Evolutionary conservation across 1,140 invertebrate genomes (phyloP).

Genomic region (Trinorchestia longiramus): DNA sequence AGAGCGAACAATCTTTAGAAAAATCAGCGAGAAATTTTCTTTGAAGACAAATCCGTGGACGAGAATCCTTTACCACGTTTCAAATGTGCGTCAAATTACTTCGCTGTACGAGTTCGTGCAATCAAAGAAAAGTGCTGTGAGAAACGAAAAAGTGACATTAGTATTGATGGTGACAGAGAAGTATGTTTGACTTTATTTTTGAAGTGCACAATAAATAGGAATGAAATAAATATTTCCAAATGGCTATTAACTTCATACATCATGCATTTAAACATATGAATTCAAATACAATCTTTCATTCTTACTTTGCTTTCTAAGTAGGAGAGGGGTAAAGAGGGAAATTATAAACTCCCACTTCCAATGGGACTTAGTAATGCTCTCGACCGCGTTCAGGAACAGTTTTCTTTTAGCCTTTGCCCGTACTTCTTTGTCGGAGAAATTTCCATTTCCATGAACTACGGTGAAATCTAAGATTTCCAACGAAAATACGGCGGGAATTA

Average conservation of each 20-base stretch:
- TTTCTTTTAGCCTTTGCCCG: no score
- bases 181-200: not conserved
- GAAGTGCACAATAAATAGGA: not conserved
- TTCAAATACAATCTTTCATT: not conserved
- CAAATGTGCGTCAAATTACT: not conserved
- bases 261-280: not conserved
- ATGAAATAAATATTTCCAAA: not conserved
- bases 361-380: no score
- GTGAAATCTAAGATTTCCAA: not conserved
- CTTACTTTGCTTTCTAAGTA: not conserved
- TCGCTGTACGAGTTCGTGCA: not conserved
- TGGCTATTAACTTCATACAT: not conserved
- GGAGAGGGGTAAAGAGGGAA: not conserved
- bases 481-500: not conserved
- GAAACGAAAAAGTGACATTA: not conserved
- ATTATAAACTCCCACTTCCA: no score
- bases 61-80: not conserved
- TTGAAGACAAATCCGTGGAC: not conserved
- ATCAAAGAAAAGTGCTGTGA: not conserved
- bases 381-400: no score
- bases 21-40: not conserved
- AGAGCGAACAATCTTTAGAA: not conserved
- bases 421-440: no score
- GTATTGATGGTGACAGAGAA: not conserved
- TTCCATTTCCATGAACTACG: no score